Conservation (phyloP, 2,797 vertebrate species). For the Phataginus tricuspis region DNA sequence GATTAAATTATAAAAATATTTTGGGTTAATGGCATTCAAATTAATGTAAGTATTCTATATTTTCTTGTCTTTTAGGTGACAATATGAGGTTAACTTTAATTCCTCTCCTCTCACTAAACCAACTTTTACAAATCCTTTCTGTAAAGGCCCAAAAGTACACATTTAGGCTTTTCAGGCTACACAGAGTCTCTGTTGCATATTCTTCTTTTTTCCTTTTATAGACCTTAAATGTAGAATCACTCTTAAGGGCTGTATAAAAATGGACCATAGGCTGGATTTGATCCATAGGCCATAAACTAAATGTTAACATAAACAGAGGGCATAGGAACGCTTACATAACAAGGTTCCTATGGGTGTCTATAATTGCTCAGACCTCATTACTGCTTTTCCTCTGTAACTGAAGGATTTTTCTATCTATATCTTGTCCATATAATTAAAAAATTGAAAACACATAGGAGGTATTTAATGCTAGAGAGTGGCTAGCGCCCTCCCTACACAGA, state of each 20-base stretch:
- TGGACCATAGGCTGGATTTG: too few relatives aligned
- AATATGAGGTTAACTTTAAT: background rate
- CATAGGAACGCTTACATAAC: background rate
- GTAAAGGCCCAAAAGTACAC: background rate
- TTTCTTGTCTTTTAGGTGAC: background rate
- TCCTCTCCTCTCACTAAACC: background rate
- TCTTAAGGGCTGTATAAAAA: too few relatives aligned
- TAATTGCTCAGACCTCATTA: background rate
- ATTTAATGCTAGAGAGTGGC: slow-evolving; percentile 5
- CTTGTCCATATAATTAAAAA: background rate
- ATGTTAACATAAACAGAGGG: background rate
- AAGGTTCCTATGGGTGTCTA: background rate
- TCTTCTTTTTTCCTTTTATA: background rate
- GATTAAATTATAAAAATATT: too few relatives aligned
- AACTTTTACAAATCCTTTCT: background rate
- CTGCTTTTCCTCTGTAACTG: background rate
- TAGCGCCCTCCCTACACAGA: background rate
- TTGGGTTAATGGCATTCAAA: background rate
- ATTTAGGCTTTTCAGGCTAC: background rate
- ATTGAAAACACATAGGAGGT: background rate
- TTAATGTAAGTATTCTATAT: background rate
- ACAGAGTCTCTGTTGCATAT: background rate
- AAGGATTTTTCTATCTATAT: background rate
- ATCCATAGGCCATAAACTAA: too few relatives aligned
- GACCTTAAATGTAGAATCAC: too few relatives aligned